A percentile compares a stretch with the other conserved stretches of the same genome.
Conservation (phyloP, 2,797 vertebrate species). For the Gastrophryne carolinensis region DNA sequence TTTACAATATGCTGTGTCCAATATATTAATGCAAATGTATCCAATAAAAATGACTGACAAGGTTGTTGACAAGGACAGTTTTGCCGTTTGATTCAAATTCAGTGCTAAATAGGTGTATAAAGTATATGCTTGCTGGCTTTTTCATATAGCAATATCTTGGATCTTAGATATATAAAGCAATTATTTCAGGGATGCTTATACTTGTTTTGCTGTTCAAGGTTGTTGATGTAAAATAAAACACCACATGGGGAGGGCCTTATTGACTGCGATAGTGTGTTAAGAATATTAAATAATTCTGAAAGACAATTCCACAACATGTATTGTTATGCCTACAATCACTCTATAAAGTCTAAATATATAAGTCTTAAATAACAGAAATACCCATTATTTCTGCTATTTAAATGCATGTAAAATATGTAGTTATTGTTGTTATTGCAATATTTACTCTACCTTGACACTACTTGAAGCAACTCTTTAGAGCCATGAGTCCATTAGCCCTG, state of each 20-base stretch:
- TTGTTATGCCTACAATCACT: too few species aligned
- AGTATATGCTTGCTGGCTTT: neutral
- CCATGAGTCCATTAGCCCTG: too few species aligned
- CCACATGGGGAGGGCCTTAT: neutral
- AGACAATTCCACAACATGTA: too few species aligned
- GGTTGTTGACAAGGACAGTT: conserved; percentile 3
- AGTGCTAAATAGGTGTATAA: conserved; percentile 1
- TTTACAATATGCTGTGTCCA: neutral
- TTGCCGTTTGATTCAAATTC: neutral
- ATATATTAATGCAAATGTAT: conserved; percentile 7
- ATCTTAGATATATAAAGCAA: neutral
- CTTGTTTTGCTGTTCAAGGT: neutral
- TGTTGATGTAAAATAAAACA: neutral
- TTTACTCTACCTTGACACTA: too few species aligned
- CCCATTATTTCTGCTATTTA: too few species aligned
- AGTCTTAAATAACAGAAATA: too few species aligned
- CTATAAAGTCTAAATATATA: too few species aligned
- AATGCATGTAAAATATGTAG: too few species aligned
- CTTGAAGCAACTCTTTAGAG: too few species aligned
- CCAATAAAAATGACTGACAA: conserved; percentile 23
- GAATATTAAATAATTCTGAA: too few species aligned
- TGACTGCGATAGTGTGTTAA: neutral
- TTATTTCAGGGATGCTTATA: neutral
- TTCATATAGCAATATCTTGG: neutral
- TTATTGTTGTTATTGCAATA: too few species aligned